phyloP scores from a whole-genome alignment of 2,113 vertebrate genomes.

The Clupea harengus region DNA sequence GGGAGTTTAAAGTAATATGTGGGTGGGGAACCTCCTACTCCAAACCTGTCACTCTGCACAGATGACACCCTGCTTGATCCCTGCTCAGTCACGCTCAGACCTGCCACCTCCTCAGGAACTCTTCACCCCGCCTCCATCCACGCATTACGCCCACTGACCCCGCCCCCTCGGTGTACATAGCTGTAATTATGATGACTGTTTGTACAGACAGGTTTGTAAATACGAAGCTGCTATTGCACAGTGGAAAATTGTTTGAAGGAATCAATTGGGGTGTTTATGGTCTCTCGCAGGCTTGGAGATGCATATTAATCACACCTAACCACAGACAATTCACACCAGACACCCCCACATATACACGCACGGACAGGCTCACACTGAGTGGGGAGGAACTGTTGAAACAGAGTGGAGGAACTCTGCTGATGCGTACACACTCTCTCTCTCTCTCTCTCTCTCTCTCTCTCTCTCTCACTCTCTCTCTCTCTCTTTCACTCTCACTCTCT shows the following conservation, averaged over 20 bases:
- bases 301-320: constrained; percentile 23
- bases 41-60: neutral
- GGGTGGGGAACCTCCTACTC: neutral
- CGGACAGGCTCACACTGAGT: neutral
- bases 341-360: neutral
- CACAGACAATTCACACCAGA: neutral
- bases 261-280: neutral
- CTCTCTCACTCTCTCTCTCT: no score
- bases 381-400: neutral
- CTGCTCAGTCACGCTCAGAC: no score
- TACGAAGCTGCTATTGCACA: constrained; percentile 47
- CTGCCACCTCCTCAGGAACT: neutral
- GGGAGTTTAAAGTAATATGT: neutral
- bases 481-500: no score
- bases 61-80: no score
- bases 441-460: no score
- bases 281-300: constrained; percentile 16
- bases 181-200: constrained; percentile 35
- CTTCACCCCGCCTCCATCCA: neutral
- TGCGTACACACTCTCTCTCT: neutral
- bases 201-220: constrained; percentile 49
- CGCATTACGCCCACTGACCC: neutral
- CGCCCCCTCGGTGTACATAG: constrained; percentile 22
- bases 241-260: neutral
- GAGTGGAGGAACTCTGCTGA: neutral